Percentiles rank a stretch among this genome's conserved stretches.
Evolutionary conservation across 2,888 invertebrate genomes (phyloP).

Genomic region (Parascotia fuliginaria): DNA sequence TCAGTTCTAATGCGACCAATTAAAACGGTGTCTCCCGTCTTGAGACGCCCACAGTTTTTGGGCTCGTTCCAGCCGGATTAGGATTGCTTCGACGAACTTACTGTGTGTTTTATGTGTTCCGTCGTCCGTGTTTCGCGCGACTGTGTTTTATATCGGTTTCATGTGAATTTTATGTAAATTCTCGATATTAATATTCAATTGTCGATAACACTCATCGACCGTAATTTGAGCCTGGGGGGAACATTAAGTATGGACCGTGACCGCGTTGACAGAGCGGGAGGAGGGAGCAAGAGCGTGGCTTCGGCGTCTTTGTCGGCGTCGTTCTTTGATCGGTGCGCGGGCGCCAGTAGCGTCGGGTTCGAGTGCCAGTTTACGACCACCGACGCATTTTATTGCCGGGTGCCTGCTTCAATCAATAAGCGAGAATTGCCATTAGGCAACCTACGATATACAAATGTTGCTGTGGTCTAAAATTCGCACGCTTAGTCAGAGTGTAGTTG

Average conservation of each 20-base stretch:
- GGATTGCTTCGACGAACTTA: constrained; percentile 65
- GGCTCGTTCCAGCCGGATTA: constrained; percentile 81
- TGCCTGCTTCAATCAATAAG: constrained; percentile 73
- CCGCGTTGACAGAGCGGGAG: constrained; percentile 79
- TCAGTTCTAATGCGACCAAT: constrained; percentile 82
- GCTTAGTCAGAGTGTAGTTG: constrained; percentile 44
- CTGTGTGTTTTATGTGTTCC: constrained; percentile 52
- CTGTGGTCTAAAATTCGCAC: constrained; percentile 52
- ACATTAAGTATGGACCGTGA: constrained; percentile 72
- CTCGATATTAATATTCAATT: constrained; percentile 72
- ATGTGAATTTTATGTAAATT: constrained; percentile 70
- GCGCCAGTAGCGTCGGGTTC: constrained; percentile 67
- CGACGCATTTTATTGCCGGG: constrained; percentile 74
- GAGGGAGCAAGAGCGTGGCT: constrained; percentile 54
- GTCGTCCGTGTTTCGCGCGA: constrained; percentile 43
- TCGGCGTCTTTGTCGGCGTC: constrained; percentile 76
- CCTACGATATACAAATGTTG: constrained; percentile 50
- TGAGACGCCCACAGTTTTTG: constrained; percentile 83
- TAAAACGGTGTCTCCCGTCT: constrained; percentile 80
- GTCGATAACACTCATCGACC: constrained; percentile 71
- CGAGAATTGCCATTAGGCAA: constrained; percentile 62
- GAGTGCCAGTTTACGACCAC: constrained; percentile 81
- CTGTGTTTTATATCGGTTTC: constrained; percentile 52
- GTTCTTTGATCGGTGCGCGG: constrained; percentile 76
- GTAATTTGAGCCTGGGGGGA: constrained; percentile 75